These are phyloP conservation scores for Drosophila watanabei DNA, from an alignment of 1,140 invertebrate genomes.

Conservation along the genomic window DNA sequence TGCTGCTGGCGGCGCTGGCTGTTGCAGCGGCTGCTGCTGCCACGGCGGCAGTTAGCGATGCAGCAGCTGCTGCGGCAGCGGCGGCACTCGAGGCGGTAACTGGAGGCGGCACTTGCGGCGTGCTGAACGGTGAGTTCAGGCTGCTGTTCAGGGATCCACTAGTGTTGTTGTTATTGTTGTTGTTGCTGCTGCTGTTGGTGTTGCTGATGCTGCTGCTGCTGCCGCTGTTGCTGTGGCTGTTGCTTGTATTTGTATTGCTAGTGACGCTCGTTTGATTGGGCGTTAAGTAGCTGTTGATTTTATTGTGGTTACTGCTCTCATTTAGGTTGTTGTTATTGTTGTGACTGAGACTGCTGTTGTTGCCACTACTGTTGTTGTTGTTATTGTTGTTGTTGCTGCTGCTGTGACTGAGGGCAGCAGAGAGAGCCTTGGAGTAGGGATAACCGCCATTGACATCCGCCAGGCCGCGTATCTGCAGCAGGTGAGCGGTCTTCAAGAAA, in stretches of 20 bases:
- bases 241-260: constrained; percentile 16
- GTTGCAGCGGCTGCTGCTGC: constrained; percentile 69
- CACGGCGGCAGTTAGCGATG: constrained; percentile 67
- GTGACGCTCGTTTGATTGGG: constrained; percentile 26
- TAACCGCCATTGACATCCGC: constrained; percentile 91
- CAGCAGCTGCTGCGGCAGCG: constrained; percentile 61
- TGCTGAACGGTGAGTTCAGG: constrained; percentile 67
- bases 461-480: constrained; percentile 95
- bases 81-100: constrained; percentile 61
- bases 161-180: constrained; percentile 24
- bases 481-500: constrained; percentile 95
- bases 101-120: constrained; percentile 58
- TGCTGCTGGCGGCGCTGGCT: constrained; percentile 30
- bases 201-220: constrained; percentile 20
- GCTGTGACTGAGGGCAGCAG: constrained; percentile 70
- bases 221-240: constrained; percentile 20
- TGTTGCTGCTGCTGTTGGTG: constrained; percentile 31
- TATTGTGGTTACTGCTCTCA: constrained; percentile 63
- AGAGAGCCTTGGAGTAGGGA: constrained; percentile 68
- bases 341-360: constrained; percentile 24
- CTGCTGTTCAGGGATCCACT: constrained; percentile 48
- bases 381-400: constrained; percentile 66
- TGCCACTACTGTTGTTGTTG: constrained; percentile 4
- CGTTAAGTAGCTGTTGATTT: constrained; percentile 66
- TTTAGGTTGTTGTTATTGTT: constrained; percentile 46